A percentile compares a stretch with the other conserved stretches of the same genome.
phyloP scores from a whole-genome alignment of 2,113 vertebrate species.

The Rhagologus leucostigma region DNA sequence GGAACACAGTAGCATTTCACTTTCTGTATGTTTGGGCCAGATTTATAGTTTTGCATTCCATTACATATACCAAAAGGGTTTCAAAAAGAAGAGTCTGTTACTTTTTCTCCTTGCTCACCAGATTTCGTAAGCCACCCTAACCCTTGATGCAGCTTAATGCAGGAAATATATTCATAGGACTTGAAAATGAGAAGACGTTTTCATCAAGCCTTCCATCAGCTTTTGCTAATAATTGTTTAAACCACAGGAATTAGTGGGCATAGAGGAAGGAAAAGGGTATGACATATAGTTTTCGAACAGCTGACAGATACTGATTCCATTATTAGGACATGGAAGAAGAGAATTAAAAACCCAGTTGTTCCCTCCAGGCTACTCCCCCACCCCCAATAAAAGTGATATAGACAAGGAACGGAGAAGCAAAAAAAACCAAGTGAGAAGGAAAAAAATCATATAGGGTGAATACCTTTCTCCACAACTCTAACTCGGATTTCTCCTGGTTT shows the following conservation, averaged over 20 bases:
- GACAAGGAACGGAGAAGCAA: not conserved
- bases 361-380: not conserved
- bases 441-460: not conserved
- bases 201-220: not conserved
- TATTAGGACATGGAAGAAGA: not conserved
- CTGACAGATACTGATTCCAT: not conserved
- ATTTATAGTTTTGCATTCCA: not conserved
- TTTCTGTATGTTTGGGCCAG: not conserved
- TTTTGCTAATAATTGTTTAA: not conserved
- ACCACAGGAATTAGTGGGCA: not conserved
- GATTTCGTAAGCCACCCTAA: not conserved
- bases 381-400: not conserved
- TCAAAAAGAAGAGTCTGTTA: not conserved
- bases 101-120: not conserved
- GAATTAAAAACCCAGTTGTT: not conserved
- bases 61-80: not conserved
- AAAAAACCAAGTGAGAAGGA: not conserved
- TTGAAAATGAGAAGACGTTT: not conserved
- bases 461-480: slow-evolving; percentile 89
- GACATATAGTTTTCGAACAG: not conserved
- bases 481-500: slow-evolving; percentile 78
- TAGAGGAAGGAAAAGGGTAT: not conserved
- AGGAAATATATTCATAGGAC: not conserved
- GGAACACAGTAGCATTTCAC: not conserved
- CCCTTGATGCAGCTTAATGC: not conserved